A percentile compares a stretch with the other conserved stretches of the same genome.
Evolutionary conservation across 2,888 invertebrate genomes (phyloP).

Genomic region (Euspilapteryx auroguttella): DNA sequence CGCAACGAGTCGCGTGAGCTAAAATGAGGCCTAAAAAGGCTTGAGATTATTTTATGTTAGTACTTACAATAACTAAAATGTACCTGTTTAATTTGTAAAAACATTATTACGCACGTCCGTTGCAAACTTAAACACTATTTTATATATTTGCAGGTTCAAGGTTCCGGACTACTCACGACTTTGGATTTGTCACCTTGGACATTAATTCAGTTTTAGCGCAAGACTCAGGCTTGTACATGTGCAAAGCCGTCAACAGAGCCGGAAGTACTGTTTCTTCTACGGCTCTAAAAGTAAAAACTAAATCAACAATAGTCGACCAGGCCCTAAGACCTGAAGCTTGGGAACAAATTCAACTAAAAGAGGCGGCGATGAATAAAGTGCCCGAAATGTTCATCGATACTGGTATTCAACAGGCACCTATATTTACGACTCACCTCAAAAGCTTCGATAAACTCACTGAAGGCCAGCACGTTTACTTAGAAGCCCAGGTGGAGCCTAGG

Average conservation of each 20-base stretch:
- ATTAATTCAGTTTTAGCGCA: constrained; percentile 85
- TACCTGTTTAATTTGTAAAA: no score
- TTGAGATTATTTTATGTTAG: no score
- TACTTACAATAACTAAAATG: no score
- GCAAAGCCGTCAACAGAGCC: constrained; percentile 90
- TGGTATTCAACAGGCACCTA: constrained; percentile 87
- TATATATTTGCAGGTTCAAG: constrained; percentile 75
- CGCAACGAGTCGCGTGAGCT: no score
- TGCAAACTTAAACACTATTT: no score
- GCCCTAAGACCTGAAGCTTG: constrained; percentile 84
- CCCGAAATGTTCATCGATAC: constrained; percentile 86
- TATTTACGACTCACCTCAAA: constrained; percentile 91
- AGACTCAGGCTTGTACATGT: constrained; percentile 92
- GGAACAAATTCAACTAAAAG: constrained; percentile 89
- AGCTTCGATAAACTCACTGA: constrained; percentile 82
- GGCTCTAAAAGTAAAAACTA: constrained; percentile 84
- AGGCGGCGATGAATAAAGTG: constrained; percentile 89
- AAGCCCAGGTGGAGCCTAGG: constrained; percentile 89
- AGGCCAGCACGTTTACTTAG: constrained; percentile 83
- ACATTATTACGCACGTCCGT: no score
- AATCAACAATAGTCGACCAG: constrained; percentile 32
- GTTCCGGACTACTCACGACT: constrained; percentile 90
- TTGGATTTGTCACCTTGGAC: constrained; percentile 91
- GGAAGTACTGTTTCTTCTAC: constrained; percentile 94
- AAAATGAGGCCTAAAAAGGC: no score